A percentile compares a stretch with the other conserved stretches of the same genome.
Conservation (phyloP, 2,113 vertebrate species). For the Semicossyphus pulcher region DNA sequence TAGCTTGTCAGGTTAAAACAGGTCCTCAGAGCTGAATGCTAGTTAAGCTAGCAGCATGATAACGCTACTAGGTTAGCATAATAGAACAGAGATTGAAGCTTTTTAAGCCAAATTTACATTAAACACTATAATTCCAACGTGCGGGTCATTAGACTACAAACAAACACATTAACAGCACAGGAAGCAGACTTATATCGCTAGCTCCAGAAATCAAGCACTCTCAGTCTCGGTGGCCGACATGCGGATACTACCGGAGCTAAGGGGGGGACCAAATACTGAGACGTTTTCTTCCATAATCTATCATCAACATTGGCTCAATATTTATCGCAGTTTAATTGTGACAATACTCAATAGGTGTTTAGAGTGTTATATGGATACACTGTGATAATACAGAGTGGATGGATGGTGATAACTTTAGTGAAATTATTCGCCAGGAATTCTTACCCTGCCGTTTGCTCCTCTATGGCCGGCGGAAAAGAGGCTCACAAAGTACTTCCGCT, state of each 20-base stretch:
- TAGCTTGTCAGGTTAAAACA: too few relatives aligned
- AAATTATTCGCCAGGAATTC: slow-evolving; percentile 42
- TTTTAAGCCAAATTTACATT: too few relatives aligned
- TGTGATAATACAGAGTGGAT: slow-evolving; percentile 68
- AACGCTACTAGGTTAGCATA: slow-evolving; percentile 37
- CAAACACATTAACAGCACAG: fast-evolving
- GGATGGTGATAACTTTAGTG: slow-evolving; percentile 75
- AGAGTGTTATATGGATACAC: neutral
- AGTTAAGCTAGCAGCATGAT: slow-evolving; percentile 14
- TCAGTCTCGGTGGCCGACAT: slow-evolving; percentile 44
- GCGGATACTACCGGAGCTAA: slow-evolving; percentile 38
- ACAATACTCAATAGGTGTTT: neutral
- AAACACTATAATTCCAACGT: too few relatives aligned
- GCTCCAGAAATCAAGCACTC: neutral
- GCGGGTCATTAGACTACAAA: neutral
- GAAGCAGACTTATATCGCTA: fast-evolving
- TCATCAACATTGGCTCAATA: slow-evolving; percentile 34
- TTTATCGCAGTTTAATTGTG: neutral
- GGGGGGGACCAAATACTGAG: too few relatives aligned
- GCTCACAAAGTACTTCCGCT: slow-evolving; percentile 74
- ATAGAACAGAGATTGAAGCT: neutral
- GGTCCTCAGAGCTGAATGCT: slow-evolving; percentile 16
- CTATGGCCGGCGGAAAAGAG: slow-evolving; percentile 90
- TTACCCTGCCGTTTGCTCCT: slow-evolving; percentile 85
- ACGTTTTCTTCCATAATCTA: slow-evolving; percentile 13